Evolutionary conservation across 2,888 invertebrate species (phyloP), one percentile per base, ranked within the genome.

Genomic region (Drosophila emarginata): DNA sequence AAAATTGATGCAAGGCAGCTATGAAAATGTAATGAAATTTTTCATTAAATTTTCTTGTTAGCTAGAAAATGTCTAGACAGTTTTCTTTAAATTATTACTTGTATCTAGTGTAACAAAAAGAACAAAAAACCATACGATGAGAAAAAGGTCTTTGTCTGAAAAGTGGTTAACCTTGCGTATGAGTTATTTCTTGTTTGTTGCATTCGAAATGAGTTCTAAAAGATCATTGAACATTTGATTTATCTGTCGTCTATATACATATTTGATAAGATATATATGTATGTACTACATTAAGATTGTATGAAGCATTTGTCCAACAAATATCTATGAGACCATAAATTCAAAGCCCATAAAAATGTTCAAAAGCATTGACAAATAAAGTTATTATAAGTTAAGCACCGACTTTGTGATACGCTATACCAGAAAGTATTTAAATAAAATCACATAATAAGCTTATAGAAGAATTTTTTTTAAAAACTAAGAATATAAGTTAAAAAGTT

Each of bases 81-180:
- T 40, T 62, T 59, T 50, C 9, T 32, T 40, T 45, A 61, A 73
- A 66, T 73, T 73, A 66, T 72, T 74, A 52, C 74, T 28, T 52
- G 53, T 57, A 52, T 40, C n/a, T 45, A 53, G 53, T 50, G 58
- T 54, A 58, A 64, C 59, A 65, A 40, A 59, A 72, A 32, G 9
- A 32, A 32, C 11, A 32, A 32, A 2, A 7, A 9, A 28, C 28
- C 28, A 28, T 5, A 28, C 28, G 28, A 5, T 28, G 28, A 28
- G 32, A 32, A 4, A 39, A 23, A 37, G 54, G 51, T 51, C 28
- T 28, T 59, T 69, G 72, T 76, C 77, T 61, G 72, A 64, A 67
- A 77, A 72, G 80, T 75, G 84, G 79, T 85, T 81, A 80, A 87
- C 87, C 77, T 80, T 73, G 83, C 87, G 83, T 88, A 88, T 84